A percentile compares a stretch with the other conserved stretches of the same genome.
phyloP scores from a whole-genome alignment of 2,888 invertebrate species.

The Nipponacmea schrenckii region DNA sequence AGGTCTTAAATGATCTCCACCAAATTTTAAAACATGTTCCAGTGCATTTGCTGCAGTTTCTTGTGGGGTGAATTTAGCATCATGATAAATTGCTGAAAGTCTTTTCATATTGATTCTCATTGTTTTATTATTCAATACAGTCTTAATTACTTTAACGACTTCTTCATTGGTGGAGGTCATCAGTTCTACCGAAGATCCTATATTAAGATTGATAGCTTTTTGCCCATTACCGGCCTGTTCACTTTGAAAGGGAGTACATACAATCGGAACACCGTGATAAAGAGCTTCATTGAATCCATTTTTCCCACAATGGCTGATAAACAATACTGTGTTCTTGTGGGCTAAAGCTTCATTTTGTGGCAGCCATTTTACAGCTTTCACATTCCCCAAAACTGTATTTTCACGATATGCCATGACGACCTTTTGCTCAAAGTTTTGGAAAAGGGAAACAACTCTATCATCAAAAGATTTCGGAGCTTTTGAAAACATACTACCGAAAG shows the following conservation, averaged over 20 bases:
- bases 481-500: conserved; percentile 37
- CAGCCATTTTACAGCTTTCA: conserved; percentile 36
- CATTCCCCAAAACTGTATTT: conserved; percentile 24
- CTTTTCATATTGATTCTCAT: conserved; percentile 29
- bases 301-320: conserved; percentile 46
- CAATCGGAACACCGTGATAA: conserved; percentile 46
- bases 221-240: conserved; percentile 34
- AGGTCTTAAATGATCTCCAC: conserved; percentile 41
- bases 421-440: conserved; percentile 20
- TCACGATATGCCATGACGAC: conserved; percentile 27
- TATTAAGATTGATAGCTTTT: conserved; percentile 24
- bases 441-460: conserved; percentile 22
- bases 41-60: conserved; percentile 43
- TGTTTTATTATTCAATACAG: conserved; percentile 25
- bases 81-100: conserved; percentile 35
- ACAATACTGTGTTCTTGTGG: conserved; percentile 36
- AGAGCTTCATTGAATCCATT: conserved; percentile 46
- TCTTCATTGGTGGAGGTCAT: conserved; percentile 25
- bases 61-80: conserved; percentile 29
- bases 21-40: conserved; percentile 47
- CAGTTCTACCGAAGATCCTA: conserved; percentile 29
- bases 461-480: conserved; percentile 20
- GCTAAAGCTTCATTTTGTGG: conserved; percentile 44
- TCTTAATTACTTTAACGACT: conserved; percentile 23
- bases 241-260: conserved; percentile 39